Conservation (phyloP, 2,797 vertebrate species). For the Lithobates sylvaticus region DNA sequence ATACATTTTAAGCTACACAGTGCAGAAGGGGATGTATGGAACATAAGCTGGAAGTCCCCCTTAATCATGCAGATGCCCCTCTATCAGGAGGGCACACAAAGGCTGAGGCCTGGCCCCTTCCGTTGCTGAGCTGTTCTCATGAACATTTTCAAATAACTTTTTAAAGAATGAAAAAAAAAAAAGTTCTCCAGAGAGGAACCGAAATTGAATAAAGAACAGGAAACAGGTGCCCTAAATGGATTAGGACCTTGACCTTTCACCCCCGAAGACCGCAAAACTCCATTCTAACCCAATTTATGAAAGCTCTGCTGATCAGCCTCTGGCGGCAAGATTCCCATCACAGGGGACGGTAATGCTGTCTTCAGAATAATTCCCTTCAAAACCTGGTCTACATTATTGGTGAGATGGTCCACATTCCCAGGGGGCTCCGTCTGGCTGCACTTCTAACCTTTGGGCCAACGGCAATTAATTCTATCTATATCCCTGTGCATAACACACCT, state of each 20-base stretch:
- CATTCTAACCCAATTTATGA: constrained; percentile 62
- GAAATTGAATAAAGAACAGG: constrained; percentile 66
- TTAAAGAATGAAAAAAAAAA: constrained; percentile 14
- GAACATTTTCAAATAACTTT: constrained; percentile 20
- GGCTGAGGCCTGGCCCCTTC: neutral
- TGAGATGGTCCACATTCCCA: constrained; percentile 56
- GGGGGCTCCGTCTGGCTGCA: constrained; percentile 24
- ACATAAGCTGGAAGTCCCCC: too few relatives aligned
- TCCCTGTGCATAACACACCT: neutral
- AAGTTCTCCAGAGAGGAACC: constrained; percentile 37
- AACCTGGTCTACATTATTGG: constrained; percentile 67
- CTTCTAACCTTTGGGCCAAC: constrained; percentile 53
- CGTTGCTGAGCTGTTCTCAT: neutral
- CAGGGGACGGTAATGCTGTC: constrained; percentile 20
- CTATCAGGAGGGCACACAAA: neutral
- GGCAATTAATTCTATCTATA: neutral
- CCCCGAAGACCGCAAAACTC: constrained; percentile 50
- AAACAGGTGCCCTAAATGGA: constrained; percentile 69
- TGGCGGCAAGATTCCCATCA: constrained; percentile 38
- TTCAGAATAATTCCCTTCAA: neutral
- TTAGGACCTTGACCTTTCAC: constrained; percentile 66
- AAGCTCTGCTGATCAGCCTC: constrained; percentile 62
- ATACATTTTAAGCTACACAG: too few relatives aligned
- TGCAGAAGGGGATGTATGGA: too few relatives aligned
- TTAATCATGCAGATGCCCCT: neutral